phyloP scores from a whole-genome alignment of 2,888 invertebrate genomes.

The Pseudococcus viburni region DNA sequence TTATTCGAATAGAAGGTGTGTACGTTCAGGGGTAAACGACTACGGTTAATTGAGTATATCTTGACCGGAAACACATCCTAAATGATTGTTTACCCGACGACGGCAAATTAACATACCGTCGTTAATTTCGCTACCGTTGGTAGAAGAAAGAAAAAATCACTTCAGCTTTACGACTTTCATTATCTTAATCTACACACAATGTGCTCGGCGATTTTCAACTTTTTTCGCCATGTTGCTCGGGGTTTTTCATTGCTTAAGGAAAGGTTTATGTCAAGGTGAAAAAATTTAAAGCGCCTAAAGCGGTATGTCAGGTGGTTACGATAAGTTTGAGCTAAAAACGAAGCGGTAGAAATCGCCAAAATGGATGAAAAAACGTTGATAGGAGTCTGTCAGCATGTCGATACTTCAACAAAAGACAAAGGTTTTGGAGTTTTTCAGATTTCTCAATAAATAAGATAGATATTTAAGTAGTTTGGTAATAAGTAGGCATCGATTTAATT shows the following conservation, averaged over 20 bases:
- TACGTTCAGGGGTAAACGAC: background rate
- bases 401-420: no score
- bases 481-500: no score
- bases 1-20: background rate
- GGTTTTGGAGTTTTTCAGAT: no score
- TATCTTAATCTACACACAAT: background rate
- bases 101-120: background rate
- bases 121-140: background rate
- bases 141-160: background rate
- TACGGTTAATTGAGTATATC: background rate
- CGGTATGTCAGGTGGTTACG: no score
- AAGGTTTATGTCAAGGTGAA: background rate
- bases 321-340: no score
- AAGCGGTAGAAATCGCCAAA: no score
- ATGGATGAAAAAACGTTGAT: no score
- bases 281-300: background rate
- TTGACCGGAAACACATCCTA: conserved; percentile 24
- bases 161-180: background rate
- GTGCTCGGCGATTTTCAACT: background rate
- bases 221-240: background rate
- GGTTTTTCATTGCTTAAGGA: no score
- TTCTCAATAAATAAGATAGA: no score
- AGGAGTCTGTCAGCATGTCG: no score
- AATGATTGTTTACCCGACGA: background rate
- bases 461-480: no score